phyloP scores from a whole-genome alignment of 2,113 vertebrate genomes.

The Elachura formosa region DNA sequence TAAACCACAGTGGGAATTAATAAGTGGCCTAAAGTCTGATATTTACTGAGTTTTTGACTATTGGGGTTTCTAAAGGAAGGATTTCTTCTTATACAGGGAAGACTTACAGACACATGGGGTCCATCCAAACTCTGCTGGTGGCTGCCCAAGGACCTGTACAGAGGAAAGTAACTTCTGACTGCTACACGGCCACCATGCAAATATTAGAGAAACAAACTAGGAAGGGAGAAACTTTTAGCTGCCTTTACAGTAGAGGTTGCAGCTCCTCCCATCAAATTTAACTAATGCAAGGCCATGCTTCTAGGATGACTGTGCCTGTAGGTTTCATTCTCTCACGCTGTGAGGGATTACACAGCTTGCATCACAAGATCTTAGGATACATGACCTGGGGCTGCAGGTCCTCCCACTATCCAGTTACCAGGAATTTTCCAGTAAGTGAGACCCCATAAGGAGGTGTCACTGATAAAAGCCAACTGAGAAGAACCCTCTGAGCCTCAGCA shows the following conservation, averaged over 20 bases:
- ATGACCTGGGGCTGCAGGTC: background rate
- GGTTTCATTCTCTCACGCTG: background rate
- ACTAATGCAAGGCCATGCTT: background rate
- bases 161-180: background rate
- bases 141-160: background rate
- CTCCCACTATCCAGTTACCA: background rate
- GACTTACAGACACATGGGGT: background rate
- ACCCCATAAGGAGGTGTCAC: background rate
- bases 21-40: background rate
- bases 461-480: slow-evolving; percentile 49
- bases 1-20: background rate
- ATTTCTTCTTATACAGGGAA: background rate
- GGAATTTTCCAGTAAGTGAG: slow-evolving; percentile 35
- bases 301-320: fast-evolving
- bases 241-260: background rate
- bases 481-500: background rate
- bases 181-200: background rate
- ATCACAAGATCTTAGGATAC: background rate
- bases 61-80: background rate
- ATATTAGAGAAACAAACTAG: background rate
- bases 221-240: background rate
- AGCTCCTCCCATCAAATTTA: background rate
- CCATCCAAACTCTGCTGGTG: background rate
- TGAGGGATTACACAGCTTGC: background rate
- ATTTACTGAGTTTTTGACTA: background rate